A percentile compares a stretch with the other conserved stretches of the same genome.
phyloP scores from a whole-genome alignment of 2,888 invertebrate genomes.

The Drosophila affinis region DNA sequence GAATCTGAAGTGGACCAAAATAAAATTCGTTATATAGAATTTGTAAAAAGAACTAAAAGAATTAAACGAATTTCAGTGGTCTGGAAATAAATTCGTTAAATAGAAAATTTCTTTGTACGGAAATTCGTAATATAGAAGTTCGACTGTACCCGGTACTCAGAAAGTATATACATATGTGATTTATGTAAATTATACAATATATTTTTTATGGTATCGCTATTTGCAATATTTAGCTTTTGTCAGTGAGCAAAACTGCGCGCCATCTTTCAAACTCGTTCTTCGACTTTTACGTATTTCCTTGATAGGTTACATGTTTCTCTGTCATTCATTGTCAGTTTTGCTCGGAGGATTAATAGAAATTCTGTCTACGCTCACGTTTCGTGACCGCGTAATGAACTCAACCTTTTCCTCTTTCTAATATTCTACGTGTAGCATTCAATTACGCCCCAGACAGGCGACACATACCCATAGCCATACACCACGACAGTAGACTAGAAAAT shows the following conservation, averaged over 20 bases:
- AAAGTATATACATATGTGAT: too few relatives aligned
- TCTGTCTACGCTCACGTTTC: constrained; percentile 44
- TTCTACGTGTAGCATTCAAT: constrained; percentile 74
- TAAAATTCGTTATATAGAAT: too few relatives aligned
- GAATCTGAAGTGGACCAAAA: too few relatives aligned
- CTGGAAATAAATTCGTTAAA: too few relatives aligned
- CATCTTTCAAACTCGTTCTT: neutral
- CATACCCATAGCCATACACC: neutral
- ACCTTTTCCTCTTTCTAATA: constrained; percentile 49
- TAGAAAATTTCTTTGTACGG: too few relatives aligned
- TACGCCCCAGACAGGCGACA: constrained; percentile 40
- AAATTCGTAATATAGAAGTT: too few relatives aligned
- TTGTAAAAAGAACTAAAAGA: too few relatives aligned
- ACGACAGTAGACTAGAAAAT: constrained; percentile 26
- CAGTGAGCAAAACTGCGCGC: neutral
- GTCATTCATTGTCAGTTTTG: constrained; percentile 32
- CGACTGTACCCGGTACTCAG: too few relatives aligned
- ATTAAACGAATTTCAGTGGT: too few relatives aligned
- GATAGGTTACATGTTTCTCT: neutral
- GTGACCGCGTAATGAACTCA: constrained; percentile 44
- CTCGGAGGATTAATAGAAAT: constrained; percentile 8
- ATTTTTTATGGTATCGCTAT: too few relatives aligned
- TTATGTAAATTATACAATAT: too few relatives aligned
- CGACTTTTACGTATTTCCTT: too few relatives aligned
- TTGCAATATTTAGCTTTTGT: neutral